Base-by-base conservation (phyloP, 2,113 vertebrate genomes). In the Ictalurus furcatus region DNA sequence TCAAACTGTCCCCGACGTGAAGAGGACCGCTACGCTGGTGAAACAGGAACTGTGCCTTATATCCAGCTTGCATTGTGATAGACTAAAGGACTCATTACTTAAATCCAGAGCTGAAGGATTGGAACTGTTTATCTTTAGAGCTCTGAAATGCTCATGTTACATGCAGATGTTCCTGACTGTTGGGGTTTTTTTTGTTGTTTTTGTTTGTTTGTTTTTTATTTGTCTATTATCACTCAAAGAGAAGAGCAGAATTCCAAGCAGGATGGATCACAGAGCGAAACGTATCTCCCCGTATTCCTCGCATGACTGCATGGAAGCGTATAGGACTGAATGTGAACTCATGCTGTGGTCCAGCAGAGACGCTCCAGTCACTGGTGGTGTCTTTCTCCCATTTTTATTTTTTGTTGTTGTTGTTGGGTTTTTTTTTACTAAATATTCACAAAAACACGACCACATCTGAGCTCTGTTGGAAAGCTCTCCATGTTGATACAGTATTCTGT, bases 1-100 rank as follows among this genome's bases (percentile, higher is more conserved):
- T 40, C 56, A 74, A 90, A 88, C 90, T 88, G 85, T 65, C 80
- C 63, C 78, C 80, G 87, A 81, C 84, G 81, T 85, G 91, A 90
- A 90, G 88, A 92, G 90, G 85, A 91, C 86, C 90, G 65, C 92
- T 58, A 88, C 81, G 92, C 92, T 91, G 91, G 79, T 81, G 76
- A 87, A 19, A 86, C 90, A 91, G 90, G 90, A 94, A 94, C 93
- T 82, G 91, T 92, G 58, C 40, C 93, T 93, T 92, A 90, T 88
- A 84, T 89, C 91, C 93, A 90, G 92, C 91, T 92, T 89, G 93
- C 92, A 93, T 94, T 93, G 89, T 90, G 92, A 93, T 65, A 90
- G 94, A 95, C 93, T 94, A 91, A 79, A 89, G 56, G 92, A 90
- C 92, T 93, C 93, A 93, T 92, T 86, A 40, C 48, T 0, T 13